Base-by-base conservation (phyloP, 1,140 invertebrate genomes). In the Drosophila arawakana region DNA sequence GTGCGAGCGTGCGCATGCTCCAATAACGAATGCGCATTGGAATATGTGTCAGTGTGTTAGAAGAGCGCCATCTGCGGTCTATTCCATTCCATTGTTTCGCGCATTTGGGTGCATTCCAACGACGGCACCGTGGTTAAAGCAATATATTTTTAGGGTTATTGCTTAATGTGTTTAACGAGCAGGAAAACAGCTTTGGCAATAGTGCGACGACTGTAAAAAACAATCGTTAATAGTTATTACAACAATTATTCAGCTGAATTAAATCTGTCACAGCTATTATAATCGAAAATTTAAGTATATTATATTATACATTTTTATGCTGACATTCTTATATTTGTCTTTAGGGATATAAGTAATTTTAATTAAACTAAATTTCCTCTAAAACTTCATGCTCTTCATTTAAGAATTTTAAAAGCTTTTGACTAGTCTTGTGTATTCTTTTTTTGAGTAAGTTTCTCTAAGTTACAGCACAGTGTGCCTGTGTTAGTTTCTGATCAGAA, bases 31-130 rank as follows among this genome's bases (percentile, higher is more conserved):
- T 85, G 81, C 75, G 81, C 81, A 76, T 78, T 88, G 83, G 80
- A 86, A 86, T 30, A 83, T 86, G 84, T 88, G 83, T 86, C 86
- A 86, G 80, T 86, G 80, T 86, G 84, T 70, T 86, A 86, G 72
- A 62, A 76, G 74, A 76, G 76, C 70, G 52, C 37, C 41, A 44
- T 30, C 66, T 60, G 58, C 49, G 47, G 49, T 37, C 65, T 49
- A 55, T 78, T 83, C 49, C 44, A 73, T 78, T 85, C 69, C 82
- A 39, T 50, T 66, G 66, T 70, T 74, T 73, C 62, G 60, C 68
- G 49, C 49, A 54, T 30, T 55, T 44, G 21, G 21, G 3, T 30
- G 21, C 50, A 50, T 52, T 54, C 52, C 50, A 57, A 50, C 30
- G 13, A 35, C 10, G 50, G 83, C 73, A 86, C 83, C 73, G 83